Base-by-base conservation (phyloP, 2,888 invertebrate species). In the Cosmorhoe ocellata region DNA sequence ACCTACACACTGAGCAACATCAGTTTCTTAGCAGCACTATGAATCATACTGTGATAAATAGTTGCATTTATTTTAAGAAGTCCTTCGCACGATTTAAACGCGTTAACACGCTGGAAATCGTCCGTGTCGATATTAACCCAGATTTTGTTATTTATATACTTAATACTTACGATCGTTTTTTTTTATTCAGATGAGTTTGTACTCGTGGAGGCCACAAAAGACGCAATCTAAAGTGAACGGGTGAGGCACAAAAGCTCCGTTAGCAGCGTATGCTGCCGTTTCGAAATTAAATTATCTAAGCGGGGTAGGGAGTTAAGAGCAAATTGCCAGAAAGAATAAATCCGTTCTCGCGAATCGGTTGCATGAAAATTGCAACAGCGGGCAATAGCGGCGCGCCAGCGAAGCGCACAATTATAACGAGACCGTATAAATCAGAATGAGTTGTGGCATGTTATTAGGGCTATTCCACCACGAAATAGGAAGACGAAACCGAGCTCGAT, bases 361-460 rank as follows among this genome's bases (percentile, higher is more conserved):
- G 86, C 86, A 86, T 83, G 85, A 82, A 84, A 83, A 87, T 86
- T 85, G 86, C 85, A 87, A 82, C 83, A 83, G 83, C 81, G 73
- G 79, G 81, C 81, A 75, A 81, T 81, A 79, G 79, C 77, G 71
- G 78, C 72, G 76, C 79, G 81, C 80, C 85, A 85, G 76, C 85
- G 80, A 76, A 84, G 87, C 89, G 88, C 78, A 80, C 89, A 87
- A 87, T 88, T 89, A 88, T 89, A 90, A 89, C 85, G 88, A 89
- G 90, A 81, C 74, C 76, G 82, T 78, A 90, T 90, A 89, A 90
- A 91, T 91, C 90, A 90, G 85, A 83, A 86, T 88, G 90, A 89
- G 83, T 86, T 87, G 90, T 86, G 89, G 89, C 87, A 80, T 83
- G 85, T 85, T 90, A 89, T 89, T 90, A 90, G 85, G 83, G 83